Percentiles rank a stretch among this genome's conserved stretches.
phyloP scores from a whole-genome alignment of 1,140 invertebrate genomes.

The Heliconius nattereri region DNA sequence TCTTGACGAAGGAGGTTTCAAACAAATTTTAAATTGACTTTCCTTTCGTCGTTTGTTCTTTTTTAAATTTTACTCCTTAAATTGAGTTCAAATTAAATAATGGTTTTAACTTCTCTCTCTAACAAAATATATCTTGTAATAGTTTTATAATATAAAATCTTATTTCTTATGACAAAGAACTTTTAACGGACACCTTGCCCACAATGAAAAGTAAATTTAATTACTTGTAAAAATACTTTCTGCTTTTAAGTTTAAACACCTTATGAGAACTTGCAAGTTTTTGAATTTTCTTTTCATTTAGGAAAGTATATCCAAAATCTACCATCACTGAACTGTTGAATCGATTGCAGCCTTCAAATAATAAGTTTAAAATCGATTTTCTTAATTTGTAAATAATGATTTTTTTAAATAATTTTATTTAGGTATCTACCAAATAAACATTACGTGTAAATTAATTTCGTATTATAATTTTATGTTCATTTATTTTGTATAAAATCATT shows the following conservation, averaged over 20 bases:
- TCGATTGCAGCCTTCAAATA: not conserved
- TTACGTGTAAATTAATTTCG: not conserved
- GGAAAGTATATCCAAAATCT: not conserved
- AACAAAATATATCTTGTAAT: not conserved
- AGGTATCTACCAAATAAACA: not conserved
- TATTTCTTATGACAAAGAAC: not conserved
- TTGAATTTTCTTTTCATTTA: not conserved
- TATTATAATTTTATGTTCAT: not conserved
- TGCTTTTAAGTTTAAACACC: not conserved
- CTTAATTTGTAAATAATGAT: constrained; percentile 2
- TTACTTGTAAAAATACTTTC: not conserved
- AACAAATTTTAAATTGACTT: not conserved
- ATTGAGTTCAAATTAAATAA: not conserved
- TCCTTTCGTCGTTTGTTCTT: not conserved
- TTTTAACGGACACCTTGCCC: not conserved
- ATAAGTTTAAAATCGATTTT: not conserved
- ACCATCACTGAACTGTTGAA: too few species aligned
- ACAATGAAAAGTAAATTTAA: not conserved
- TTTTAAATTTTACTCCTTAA: not conserved
- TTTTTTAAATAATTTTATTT: not conserved
- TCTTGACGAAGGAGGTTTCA: not conserved
- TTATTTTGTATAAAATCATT: constrained; percentile 1
- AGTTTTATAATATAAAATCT: not conserved
- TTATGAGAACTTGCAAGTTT: not conserved
- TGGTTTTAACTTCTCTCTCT: not conserved